Evolutionary conservation across 2,888 invertebrate genomes (phyloP).

Genomic region (Lumbricus terrestris): DNA sequence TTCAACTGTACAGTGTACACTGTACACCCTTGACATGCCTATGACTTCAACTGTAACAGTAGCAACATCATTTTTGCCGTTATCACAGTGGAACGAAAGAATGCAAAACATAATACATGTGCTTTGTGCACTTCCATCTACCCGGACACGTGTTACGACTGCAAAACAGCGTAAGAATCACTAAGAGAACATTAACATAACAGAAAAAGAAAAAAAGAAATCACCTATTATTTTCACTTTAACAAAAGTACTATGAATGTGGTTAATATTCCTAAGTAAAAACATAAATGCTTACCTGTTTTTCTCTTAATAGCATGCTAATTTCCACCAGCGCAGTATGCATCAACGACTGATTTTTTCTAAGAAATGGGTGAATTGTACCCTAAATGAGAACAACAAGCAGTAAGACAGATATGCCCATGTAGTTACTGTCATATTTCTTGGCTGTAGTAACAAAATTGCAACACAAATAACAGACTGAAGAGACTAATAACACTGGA

Average conservation of each 20-base stretch:
- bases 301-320: constrained; percentile 30
- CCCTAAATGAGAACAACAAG: constrained; percentile 32
- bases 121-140: no score
- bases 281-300: constrained; percentile 30
- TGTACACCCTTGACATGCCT: no score
- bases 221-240: no score
- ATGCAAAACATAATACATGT: no score
- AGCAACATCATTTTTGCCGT: no score
- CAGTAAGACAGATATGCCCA: background rate
- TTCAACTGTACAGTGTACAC: background rate
- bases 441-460: background rate
- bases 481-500: background rate
- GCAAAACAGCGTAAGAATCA: no score
- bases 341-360: constrained; percentile 30
- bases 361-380: constrained; percentile 36
- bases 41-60: no score
- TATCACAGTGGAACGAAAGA: no score
- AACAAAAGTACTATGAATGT: background rate
- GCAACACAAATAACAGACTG: background rate
- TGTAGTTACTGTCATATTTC: background rate
- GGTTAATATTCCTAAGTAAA: background rate
- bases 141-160: no score
- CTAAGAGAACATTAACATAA: no score
- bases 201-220: no score
- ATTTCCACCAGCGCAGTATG: constrained; percentile 31